Conservation (phyloP, 2,797 vertebrate genomes). For the Onychomys arenicola region DNA sequence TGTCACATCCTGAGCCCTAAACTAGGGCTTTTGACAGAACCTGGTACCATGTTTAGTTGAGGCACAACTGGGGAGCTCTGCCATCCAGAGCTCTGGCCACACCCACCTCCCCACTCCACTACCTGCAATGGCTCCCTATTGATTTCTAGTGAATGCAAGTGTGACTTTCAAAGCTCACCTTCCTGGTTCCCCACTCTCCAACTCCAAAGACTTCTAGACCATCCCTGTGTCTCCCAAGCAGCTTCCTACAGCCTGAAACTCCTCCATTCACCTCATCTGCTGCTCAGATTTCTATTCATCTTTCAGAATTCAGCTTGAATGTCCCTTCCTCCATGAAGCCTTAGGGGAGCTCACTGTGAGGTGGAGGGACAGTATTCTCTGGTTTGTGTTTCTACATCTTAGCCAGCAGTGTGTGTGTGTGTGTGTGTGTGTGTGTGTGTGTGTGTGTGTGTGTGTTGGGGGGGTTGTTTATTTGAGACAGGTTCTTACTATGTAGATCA, state of each 20-base stretch:
- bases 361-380: not conserved
- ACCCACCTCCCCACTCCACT: not conserved
- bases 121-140: conserved; percentile 8
- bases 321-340: not conserved
- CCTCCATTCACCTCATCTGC: not conserved
- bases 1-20: not conserved
- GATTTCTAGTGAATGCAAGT: not conserved
- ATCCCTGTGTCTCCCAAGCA: not conserved
- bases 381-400: not conserved
- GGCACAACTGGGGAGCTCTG: not conserved
- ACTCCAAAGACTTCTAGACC: not conserved
- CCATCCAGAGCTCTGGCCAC: not conserved
- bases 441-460: not conserved
- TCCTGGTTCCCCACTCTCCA: too few relatives aligned
- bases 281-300: not conserved
- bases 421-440: too few relatives aligned
- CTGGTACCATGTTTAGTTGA: not conserved
- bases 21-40: not conserved
- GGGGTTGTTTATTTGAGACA: not conserved
- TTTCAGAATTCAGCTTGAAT: not conserved
- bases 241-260: conserved; percentile 12
- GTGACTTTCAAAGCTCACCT: not conserved
- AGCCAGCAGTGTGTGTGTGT: not conserved
- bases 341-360: not conserved
- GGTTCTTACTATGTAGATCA: not conserved